Base-by-base conservation (phyloP, 2,797 vertebrate genomes). In the Caiman crocodilus region DNA sequence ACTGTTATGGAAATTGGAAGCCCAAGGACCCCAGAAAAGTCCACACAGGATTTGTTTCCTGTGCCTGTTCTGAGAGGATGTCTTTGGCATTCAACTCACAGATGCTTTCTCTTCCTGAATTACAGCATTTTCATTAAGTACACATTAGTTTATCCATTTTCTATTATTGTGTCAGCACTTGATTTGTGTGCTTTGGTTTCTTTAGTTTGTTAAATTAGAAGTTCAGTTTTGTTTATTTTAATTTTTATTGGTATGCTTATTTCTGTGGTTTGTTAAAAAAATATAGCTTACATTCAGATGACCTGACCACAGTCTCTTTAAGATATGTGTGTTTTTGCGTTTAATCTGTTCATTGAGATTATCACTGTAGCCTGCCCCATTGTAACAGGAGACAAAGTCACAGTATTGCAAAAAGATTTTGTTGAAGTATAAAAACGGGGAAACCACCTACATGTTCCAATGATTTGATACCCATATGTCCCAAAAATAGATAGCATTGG, bases 121-220 rank as follows among this genome's bases (percentile, higher is more conserved):
- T 55, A 0, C 25, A 1, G 0, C 76, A 20, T 63, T 84, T 67
- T 82, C 28, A 1, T 32, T 67, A n/a, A 7, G 7, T 35, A 14
- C 1, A 0, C 55, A 80, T 75, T 28, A 82, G 17, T 14, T 71
- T 65, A 3, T 8, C 3, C 17, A 79, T 30, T 77, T 30, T 50
- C 42, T 10, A 50, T 50, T 77, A 56, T 32, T 89, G 74, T 71
- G 10, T 79, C 93, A 81, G 67, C 25, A 58, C n/a, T 56, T 50
- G 5, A 11, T 0, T 0, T 87, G 84, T 83, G 50, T 75, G 10
- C 1, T 30, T 57, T 42, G 26, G 16, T 78, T 64, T 71, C 0
- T 60, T 75, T 77, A 7, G 1, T 83, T 88, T 13, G 20, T 79
- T 88, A 56, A 28, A 8, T 16, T 32, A 42, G 10, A 42, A 55